Evolutionary conservation across 35 echinoderm and acorn worm species (phyloP).

Genomic region (Ptychodera flava): DNA sequence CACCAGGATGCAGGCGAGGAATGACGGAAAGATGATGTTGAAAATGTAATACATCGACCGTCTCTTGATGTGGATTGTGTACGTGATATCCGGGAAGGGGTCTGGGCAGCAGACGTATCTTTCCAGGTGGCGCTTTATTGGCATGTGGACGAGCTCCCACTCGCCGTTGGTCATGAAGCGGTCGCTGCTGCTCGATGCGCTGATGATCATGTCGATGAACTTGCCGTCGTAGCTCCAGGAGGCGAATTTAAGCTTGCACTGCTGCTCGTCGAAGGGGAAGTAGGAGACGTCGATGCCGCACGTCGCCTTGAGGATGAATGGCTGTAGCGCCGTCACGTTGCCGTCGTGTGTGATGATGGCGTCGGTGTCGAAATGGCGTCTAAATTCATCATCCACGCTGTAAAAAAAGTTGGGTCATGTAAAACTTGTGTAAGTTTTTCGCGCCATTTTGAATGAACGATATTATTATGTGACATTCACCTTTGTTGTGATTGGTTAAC

Average conservation of each 20-base stretch:
- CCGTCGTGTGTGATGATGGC: constrained; percentile 7
- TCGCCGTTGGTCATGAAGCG: constrained; percentile 72
- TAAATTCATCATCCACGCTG: constrained; percentile 44
- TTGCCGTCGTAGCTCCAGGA: constrained; percentile 38
- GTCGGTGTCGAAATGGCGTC: constrained; percentile 8
- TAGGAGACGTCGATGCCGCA: constrained; percentile 36
- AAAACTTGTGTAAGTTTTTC: no score
- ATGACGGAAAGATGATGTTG: constrained; percentile 21
- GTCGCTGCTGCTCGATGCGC: constrained; percentile 30
- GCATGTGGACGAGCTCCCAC: constrained; percentile 68
- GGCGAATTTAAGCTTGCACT: constrained; percentile 18
- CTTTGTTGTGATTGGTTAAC: no score
- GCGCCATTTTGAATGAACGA: no score
- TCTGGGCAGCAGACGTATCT: constrained; percentile 81
- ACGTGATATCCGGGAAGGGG: constrained; percentile 77
- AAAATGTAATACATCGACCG: constrained; percentile 52
- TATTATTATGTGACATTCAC: no score
- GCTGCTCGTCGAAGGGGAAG: constrained; percentile 55
- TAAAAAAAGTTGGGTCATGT: no score
- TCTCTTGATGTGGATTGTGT: constrained; percentile 80
- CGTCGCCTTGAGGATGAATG: constrained; percentile 25
- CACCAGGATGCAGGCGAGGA: constrained; percentile 18
- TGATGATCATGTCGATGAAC: constrained; percentile 69
- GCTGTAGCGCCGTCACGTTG: constrained; percentile 17
- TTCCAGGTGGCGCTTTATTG: constrained; percentile 43